phyloP scores from a whole-genome alignment of 2,888 invertebrate genomes.

The Tetropium fuscum region DNA sequence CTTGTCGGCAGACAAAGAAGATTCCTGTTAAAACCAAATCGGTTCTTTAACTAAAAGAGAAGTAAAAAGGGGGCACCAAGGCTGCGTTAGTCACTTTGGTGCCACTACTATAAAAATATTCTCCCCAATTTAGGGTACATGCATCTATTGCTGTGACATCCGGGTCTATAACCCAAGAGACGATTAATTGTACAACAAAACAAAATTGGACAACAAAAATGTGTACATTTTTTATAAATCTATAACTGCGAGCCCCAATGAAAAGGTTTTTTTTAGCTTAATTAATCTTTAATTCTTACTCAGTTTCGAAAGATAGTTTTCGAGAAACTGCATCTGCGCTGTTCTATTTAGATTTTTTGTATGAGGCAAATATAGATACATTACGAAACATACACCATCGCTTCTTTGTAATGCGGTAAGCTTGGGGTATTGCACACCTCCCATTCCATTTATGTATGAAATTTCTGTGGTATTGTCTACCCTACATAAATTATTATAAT shows the following conservation, averaged over 20 bases:
- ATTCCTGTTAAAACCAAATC: conserved; percentile 1
- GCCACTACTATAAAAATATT: conserved; percentile 4
- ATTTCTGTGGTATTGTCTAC: conserved; percentile 1
- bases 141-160: no score
- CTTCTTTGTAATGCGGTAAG: background rate
- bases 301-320: no score
- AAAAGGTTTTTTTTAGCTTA: no score
- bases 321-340: no score
- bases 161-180: conserved; percentile 20
- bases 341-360: no score
- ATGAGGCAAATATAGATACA: conserved; percentile 6
- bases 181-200: no score
- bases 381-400: conserved; percentile 1
- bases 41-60: conserved; percentile 2
- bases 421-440: conserved; percentile 1
- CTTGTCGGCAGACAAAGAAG: conserved; percentile 14
- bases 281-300: no score
- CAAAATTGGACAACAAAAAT: no score
- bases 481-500: conserved; percentile 19
- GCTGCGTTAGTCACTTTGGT: conserved; percentile 8
- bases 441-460: conserved; percentile 2
- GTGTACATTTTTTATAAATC: conserved; percentile 10
- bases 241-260: conserved; percentile 11
- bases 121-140: background rate
- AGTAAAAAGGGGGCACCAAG: conserved; percentile 13